Conservation (phyloP, 2,888 invertebrate genomes). For the Lithophane ornitopus region DNA sequence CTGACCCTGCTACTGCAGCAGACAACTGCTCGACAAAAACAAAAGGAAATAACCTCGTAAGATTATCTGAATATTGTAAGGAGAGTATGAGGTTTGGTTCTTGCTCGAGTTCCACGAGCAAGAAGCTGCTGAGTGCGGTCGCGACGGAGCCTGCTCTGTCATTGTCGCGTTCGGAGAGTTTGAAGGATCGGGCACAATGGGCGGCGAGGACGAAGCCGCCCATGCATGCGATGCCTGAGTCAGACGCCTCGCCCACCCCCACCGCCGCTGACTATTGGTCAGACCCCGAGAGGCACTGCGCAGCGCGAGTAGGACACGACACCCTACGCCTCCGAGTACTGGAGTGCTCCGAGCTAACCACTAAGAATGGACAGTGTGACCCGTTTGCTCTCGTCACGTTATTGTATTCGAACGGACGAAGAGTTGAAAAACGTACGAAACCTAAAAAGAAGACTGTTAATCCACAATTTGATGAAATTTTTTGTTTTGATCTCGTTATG, state of each 20-base stretch:
- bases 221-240: conserved; percentile 86
- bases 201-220: conserved; percentile 83
- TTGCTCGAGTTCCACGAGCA: conserved; percentile 87
- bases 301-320: conserved; percentile 86
- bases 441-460: conserved; percentile 97
- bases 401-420: conserved; percentile 94
- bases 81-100: conserved; percentile 88
- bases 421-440: conserved; percentile 95
- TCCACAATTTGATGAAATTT: conserved; percentile 97
- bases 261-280: conserved; percentile 89
- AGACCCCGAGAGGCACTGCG: conserved; percentile 88
- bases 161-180: conserved; percentile 87
- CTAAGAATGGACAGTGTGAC: conserved; percentile 97
- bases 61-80: conserved; percentile 87
- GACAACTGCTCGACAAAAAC: conserved; percentile 81
- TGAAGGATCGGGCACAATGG: conserved; percentile 87
- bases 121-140: conserved; percentile 84
- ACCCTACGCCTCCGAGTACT: conserved; percentile 92
- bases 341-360: conserved; percentile 96
- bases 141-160: conserved; percentile 85
- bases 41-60: conserved; percentile 85
- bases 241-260: conserved; percentile 84
- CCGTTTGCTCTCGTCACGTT: conserved; percentile 96
- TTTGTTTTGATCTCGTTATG: conserved; percentile 93
- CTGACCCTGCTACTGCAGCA: conserved; percentile 77